Percentiles rank a stretch among this genome's conserved stretches.
phyloP scores from a whole-genome alignment of 2,888 invertebrate species.

The Clanis bilineata region DNA sequence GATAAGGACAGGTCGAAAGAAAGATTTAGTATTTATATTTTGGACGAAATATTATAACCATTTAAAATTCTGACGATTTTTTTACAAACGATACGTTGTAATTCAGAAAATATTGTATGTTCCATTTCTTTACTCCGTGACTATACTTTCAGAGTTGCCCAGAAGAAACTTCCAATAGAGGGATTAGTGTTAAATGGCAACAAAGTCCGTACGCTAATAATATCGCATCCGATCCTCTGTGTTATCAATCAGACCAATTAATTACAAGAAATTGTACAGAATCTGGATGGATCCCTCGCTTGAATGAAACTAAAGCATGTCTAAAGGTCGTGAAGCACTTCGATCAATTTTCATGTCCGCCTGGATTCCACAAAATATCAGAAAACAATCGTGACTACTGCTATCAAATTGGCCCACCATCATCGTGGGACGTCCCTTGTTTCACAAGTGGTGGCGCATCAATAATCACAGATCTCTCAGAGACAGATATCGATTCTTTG shows the following conservation, averaged over 20 bases:
- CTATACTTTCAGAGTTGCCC: constrained; percentile 54
- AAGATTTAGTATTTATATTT: background rate
- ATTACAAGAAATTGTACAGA: constrained; percentile 61
- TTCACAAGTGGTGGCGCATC: constrained; percentile 64
- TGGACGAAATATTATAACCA: background rate
- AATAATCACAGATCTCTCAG: constrained; percentile 59
- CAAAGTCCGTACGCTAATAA: constrained; percentile 44
- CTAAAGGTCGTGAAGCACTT: constrained; percentile 46
- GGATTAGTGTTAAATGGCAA: constrained; percentile 59
- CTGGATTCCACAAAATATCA: constrained; percentile 56
- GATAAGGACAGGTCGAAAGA: too few relatives aligned
- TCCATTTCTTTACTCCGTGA: background rate
- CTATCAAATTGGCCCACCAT: constrained; percentile 50
- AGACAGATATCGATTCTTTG: constrained; percentile 48
- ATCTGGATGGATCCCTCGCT: constrained; percentile 52
- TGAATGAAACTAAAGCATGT: constrained; percentile 51
- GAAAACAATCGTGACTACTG: constrained; percentile 56
- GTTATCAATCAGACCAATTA: constrained; percentile 49
- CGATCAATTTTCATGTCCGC: constrained; percentile 56
- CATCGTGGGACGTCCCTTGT: constrained; percentile 65
- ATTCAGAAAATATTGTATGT: background rate
- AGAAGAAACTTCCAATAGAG: constrained; percentile 52
- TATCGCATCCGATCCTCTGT: constrained; percentile 58
- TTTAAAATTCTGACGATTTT: background rate
- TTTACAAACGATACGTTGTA: background rate